These are phyloP conservation scores for Crenuchus spilurus DNA, from an alignment of 2,797 vertebrate species.

Conservation along the genomic window DNA sequence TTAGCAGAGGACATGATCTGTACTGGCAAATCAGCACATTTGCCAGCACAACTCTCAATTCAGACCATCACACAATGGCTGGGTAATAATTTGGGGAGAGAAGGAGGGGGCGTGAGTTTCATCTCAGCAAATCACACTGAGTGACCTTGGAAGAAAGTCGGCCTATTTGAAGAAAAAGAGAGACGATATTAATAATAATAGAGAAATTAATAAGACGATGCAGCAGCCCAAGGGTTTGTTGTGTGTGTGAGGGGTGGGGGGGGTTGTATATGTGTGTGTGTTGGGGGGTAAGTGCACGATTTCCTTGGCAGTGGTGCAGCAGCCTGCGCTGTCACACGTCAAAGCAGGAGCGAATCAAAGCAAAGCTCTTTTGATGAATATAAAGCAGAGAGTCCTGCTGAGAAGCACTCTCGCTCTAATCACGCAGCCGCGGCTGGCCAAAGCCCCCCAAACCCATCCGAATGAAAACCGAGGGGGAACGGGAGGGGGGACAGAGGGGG, in stretches of 20 bases:
- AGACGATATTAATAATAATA: slow-evolving; percentile 78
- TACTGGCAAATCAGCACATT: slow-evolving; percentile 4
- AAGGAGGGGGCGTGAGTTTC: slow-evolving; percentile 58
- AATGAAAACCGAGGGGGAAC: slow-evolving; percentile 78
- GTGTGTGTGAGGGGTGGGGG: slow-evolving; percentile 45
- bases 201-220: slow-evolving; percentile 77
- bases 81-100: slow-evolving; percentile 53
- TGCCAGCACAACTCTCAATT: slow-evolving; percentile 15
- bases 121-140: slow-evolving; percentile 57
- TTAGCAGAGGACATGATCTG: background rate
- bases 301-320: slow-evolving; percentile 75
- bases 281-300: slow-evolving; percentile 71
- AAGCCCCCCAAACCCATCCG: slow-evolving; percentile 58
- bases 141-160: slow-evolving; percentile 76
- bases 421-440: slow-evolving; percentile 76
- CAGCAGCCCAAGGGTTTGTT: slow-evolving; percentile 65
- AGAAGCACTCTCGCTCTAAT: slow-evolving; percentile 82
- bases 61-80: slow-evolving; percentile 2
- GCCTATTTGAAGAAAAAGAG: slow-evolving; percentile 63
- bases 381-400: slow-evolving; percentile 85
- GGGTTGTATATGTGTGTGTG: slow-evolving; percentile 41
- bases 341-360: slow-evolving; percentile 86
- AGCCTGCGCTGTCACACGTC: slow-evolving; percentile 80
- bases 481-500: slow-evolving; percentile 66
- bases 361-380: slow-evolving; percentile 87